Evolutionary conservation across 2,113 vertebrate species (phyloP).

Genomic region (Ceyx melanurus): DNA sequence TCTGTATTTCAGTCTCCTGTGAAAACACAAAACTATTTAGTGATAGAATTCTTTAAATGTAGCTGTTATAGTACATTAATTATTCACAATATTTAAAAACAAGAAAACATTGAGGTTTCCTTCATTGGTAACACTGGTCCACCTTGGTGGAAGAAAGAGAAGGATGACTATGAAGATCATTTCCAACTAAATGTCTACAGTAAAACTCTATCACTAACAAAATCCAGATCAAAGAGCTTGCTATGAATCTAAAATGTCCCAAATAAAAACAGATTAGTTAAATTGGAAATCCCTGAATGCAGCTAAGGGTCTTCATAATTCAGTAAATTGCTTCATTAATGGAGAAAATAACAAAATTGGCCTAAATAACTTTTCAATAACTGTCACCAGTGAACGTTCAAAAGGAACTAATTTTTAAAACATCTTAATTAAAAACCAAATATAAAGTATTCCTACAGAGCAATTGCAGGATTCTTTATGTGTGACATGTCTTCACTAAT

Average conservation of each 20-base stretch:
- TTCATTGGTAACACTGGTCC: not conserved
- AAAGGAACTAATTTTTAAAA: not conserved
- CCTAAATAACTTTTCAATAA: not conserved
- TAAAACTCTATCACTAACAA: not conserved
- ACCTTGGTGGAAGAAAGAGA: not conserved
- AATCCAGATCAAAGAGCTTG: not conserved
- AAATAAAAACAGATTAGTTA: not conserved
- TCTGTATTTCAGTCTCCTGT: not conserved
- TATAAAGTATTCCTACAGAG: not conserved
- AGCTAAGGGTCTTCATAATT: not conserved
- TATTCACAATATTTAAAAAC: not conserved
- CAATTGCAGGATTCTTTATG: not conserved
- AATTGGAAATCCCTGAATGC: not conserved
- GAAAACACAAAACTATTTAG: not conserved
- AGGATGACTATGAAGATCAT: not conserved
- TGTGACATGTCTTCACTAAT: constrained; percentile 5
- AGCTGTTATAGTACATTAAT: not conserved
- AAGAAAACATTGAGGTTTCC: not conserved
- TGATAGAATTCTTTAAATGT: not conserved
- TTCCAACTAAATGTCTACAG: not conserved
- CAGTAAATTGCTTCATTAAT: not conserved
- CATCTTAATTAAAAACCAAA: constrained; percentile 25
- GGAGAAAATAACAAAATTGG: not conserved
- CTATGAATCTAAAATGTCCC: not conserved
- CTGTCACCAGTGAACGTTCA: not conserved